Evolutionary conservation across 2,113 vertebrate genomes (phyloP).

Genomic region (Corythornis cristatus): DNA sequence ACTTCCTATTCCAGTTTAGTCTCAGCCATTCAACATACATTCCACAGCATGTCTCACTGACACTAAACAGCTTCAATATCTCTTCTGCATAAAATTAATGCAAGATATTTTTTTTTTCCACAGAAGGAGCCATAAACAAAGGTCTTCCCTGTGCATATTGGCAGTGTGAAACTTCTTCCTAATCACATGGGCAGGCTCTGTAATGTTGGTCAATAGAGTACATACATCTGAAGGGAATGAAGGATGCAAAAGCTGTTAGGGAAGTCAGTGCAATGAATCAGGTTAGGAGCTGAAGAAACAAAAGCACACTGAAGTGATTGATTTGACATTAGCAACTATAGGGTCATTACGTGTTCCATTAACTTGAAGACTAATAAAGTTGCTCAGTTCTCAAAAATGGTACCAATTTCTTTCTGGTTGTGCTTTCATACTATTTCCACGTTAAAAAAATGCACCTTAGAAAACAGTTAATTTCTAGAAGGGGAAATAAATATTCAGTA

Average conservation of each 20-base stretch:
- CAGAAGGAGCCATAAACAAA: not conserved
- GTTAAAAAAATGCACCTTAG: not conserved
- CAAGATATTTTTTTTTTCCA: not conserved
- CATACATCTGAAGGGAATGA: not conserved
- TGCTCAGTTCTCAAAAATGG: not conserved
- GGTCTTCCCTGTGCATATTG: not conserved
- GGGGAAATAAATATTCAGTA: not conserved
- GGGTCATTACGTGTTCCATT: not conserved
- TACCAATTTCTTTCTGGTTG: not conserved
- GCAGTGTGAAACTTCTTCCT: not conserved
- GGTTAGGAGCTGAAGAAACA: not conserved
- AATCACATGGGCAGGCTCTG: not conserved
- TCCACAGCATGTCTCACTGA: not conserved
- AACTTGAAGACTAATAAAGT: not conserved
- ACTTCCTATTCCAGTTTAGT: not conserved
- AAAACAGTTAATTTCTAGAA: not conserved
- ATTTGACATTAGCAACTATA: not conserved
- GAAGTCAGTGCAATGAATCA: not conserved
- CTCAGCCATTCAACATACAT: not conserved
- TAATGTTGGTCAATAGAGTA: not conserved
- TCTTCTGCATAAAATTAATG: not conserved
- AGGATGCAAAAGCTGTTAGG: not conserved
- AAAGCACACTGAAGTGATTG: not conserved
- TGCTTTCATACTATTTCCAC: not conserved
- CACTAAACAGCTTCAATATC: not conserved